Conservation (phyloP, 1,140 invertebrate genomes). For the Leptoteleia sp. region DNA sequence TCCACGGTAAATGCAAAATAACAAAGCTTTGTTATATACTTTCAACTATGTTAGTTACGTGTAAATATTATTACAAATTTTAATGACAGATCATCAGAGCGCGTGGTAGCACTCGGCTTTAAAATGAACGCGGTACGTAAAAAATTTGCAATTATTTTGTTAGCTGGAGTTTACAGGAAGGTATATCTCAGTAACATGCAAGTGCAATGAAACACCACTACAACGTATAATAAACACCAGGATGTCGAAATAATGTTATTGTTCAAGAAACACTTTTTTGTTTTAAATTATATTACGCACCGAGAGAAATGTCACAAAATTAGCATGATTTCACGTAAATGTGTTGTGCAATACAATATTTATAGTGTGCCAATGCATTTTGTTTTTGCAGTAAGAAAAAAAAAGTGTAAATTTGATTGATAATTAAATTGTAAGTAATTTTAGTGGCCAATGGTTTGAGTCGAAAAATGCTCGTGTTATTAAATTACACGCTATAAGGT, state of each 20-base stretch:
- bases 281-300: constrained; percentile 1
- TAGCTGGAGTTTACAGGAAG: constrained; percentile 62
- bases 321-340: no score
- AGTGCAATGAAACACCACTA: constrained; percentile 67
- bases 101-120: constrained; percentile 15
- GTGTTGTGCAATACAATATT: no score
- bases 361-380: no score
- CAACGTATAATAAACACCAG: constrained; percentile 64
- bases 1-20: constrained; percentile 32
- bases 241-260: constrained; percentile 67
- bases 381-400: no score
- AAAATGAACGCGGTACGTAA: constrained; percentile 14
- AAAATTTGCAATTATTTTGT: constrained; percentile 65
- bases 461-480: no score
- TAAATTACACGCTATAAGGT: no score
- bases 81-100: constrained; percentile 20
- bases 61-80: constrained; percentile 35
- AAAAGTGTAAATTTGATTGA: no score
- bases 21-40: constrained; percentile 37
- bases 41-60: constrained; percentile 46
- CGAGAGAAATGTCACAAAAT: neutral
- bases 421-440: no score
- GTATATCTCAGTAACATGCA: constrained; percentile 66
- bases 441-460: no score
- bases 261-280: constrained; percentile 60